These are phyloP conservation scores for Aphrocallistes beatrix DNA, from an alignment of 37 sponge, comb jelly and placozoan species.

Conservation along the genomic window DNA sequence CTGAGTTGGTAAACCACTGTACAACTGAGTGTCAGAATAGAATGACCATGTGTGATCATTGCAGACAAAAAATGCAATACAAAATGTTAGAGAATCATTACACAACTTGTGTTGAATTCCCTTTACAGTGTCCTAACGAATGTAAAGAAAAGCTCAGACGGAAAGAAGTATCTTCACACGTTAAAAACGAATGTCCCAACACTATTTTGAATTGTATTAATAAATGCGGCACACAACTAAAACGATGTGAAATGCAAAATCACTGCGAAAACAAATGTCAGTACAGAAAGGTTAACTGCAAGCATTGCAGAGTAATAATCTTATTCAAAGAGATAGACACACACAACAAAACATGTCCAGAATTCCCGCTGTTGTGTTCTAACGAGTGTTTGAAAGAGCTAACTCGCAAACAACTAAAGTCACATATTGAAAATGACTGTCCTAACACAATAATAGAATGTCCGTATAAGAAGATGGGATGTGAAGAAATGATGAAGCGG, in stretches of 20 bases:
- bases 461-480: background rate
- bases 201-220: background rate
- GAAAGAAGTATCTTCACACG: background rate
- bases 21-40: background rate
- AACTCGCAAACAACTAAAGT: background rate
- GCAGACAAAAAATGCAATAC: background rate
- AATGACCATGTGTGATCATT: background rate
- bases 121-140: background rate
- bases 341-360: background rate
- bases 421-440: background rate
- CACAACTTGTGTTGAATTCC: background rate
- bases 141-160: background rate
- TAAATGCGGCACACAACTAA: background rate
- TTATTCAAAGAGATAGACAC: background rate
- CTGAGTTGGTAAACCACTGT: background rate
- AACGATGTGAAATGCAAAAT: background rate
- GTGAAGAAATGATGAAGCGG: background rate
- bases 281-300: background rate
- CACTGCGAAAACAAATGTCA: background rate
- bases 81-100: background rate
- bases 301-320: background rate
- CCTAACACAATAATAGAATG: background rate
- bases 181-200: background rate
- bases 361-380: background rate
- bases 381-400: background rate